A percentile compares a stretch with the other conserved stretches of the same genome.
phyloP scores from a whole-genome alignment of 2,888 invertebrate species.

The Rutpela maculata region DNA sequence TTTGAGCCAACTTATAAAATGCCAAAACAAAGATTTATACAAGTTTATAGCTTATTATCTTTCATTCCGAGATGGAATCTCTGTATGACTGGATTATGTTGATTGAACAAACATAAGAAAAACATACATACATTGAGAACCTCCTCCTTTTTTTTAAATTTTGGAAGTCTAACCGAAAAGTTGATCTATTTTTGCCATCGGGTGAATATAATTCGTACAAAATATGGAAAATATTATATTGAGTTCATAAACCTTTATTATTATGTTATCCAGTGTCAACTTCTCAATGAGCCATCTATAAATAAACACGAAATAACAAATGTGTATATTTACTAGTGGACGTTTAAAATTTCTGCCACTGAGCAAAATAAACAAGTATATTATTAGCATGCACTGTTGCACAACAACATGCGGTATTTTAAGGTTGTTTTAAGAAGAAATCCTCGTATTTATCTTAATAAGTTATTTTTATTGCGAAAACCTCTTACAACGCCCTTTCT shows the following conservation, averaged over 20 bases:
- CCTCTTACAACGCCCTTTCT: conserved; percentile 22
- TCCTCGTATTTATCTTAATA: not conserved
- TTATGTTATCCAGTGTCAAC: conserved; percentile 32
- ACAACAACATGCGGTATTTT: conserved; percentile 43
- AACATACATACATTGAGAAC: too few species aligned
- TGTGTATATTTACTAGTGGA: conserved; percentile 27
- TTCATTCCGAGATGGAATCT: too few species aligned
- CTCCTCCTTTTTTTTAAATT: too few species aligned
- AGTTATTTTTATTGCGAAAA: conserved; percentile 21
- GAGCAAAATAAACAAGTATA: conserved; percentile 46
- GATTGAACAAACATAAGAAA: too few species aligned
- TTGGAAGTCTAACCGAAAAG: too few species aligned
- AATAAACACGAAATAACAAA: conserved; percentile 43
- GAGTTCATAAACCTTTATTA: conserved; percentile 26
- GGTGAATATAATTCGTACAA: not conserved
- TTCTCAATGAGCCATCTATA: conserved; percentile 30
- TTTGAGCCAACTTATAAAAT: too few species aligned
- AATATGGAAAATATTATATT: not conserved
- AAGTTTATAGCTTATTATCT: too few species aligned
- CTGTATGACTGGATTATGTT: too few species aligned
- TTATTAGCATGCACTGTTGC: conserved; percentile 46
- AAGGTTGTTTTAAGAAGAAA: conserved; percentile 22
- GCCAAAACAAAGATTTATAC: too few species aligned
- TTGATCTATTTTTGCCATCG: too few species aligned
- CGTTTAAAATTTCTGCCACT: conserved; percentile 46